Percentiles rank a stretch among this genome's conserved stretches.
Evolutionary conservation across 92 coral and sea anemone species (phyloP).

Genomic region (Parazoanthus darwini): DNA sequence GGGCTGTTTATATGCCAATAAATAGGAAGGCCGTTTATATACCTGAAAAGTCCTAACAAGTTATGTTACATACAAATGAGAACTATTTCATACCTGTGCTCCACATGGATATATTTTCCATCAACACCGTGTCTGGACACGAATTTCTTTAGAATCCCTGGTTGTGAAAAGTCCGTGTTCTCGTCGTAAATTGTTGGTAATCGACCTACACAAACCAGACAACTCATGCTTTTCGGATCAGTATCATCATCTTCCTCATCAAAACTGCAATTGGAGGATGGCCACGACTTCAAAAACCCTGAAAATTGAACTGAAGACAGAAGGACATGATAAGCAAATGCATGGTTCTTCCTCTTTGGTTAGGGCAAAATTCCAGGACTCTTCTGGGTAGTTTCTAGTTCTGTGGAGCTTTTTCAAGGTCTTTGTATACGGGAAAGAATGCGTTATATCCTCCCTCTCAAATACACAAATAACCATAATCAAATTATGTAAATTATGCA

Average conservation of each 20-base stretch:
- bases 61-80: background rate
- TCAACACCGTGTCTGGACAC: constrained; percentile 79
- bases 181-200: constrained; percentile 67
- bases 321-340: background rate
- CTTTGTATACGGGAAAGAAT: no score
- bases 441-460: no score
- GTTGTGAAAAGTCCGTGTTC: constrained; percentile 67
- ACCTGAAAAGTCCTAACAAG: no score
- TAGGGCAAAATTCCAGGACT: no score
- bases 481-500: no score
- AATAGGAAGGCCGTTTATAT: no score
- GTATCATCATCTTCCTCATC: constrained; percentile 80
- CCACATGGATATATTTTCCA: constrained; percentile 78
- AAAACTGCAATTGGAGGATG: constrained; percentile 60
- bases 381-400: no score
- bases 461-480: no score
- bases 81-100: constrained; percentile 63
- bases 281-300: constrained; percentile 94
- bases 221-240: constrained; percentile 72
- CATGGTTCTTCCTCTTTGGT: no score
- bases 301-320: constrained; percentile 71
- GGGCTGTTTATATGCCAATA: no score
- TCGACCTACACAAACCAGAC: constrained; percentile 89
- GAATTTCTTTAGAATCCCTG: constrained; percentile 73
- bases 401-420: no score